Conservation (phyloP, 2,113 vertebrate genomes). For the Atherinomorus stipes region DNA sequence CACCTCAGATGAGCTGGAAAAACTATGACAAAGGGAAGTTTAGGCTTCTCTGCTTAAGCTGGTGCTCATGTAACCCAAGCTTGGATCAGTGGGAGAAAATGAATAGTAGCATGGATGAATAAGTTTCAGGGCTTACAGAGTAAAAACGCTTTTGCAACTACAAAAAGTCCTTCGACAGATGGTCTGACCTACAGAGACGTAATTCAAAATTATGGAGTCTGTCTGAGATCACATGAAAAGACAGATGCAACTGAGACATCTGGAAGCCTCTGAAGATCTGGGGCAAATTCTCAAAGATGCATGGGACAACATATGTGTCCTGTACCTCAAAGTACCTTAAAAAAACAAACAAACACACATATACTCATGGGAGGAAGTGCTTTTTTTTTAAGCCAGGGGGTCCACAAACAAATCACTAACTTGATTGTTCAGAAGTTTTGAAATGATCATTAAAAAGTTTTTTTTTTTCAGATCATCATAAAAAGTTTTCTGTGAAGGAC, state of each 20-base stretch:
- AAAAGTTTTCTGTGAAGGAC: background rate
- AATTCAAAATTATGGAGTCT: constrained; percentile 20
- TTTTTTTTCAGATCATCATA: background rate
- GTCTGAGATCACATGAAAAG: constrained; percentile 21
- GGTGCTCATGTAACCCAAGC: no score
- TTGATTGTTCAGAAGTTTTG: background rate
- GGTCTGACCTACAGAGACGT: constrained; percentile 1
- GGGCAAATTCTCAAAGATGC: constrained; percentile 8
- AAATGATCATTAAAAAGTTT: background rate
- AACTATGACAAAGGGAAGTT: no score
- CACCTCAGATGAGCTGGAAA: no score
- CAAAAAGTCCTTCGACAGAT: constrained; percentile 1
- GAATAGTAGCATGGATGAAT: no score
- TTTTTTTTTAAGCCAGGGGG: no score
- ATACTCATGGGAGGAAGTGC: background rate
- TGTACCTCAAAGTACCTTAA: background rate
- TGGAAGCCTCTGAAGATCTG: constrained; percentile 2
- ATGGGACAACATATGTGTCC: background rate
- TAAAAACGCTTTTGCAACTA: background rate
- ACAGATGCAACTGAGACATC: constrained; percentile 13
- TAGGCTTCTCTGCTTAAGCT: no score
- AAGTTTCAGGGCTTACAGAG: background rate
- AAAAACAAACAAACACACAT: background rate
- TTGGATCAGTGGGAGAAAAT: no score
- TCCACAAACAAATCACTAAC: no score